Evolutionary conservation across 2,888 invertebrate genomes (phyloP).

Genomic region (Frankliniella fusca): DNA sequence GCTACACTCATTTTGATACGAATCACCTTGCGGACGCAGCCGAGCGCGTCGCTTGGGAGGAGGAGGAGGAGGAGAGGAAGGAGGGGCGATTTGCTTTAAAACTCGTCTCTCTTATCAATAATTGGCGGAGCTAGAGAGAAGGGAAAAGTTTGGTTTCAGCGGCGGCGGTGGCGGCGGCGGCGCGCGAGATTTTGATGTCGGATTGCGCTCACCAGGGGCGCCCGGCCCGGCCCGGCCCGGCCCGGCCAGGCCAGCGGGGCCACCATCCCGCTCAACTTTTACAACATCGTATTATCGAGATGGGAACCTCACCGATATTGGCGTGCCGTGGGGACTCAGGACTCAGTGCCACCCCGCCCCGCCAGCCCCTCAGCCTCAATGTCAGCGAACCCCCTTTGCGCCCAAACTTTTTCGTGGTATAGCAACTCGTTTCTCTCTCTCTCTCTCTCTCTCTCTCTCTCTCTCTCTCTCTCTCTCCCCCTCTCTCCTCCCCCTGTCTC

Average conservation of each 20-base stretch:
- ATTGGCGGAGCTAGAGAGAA: slow-evolving; percentile 12
- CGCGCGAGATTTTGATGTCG: neutral
- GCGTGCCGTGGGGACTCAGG: neutral
- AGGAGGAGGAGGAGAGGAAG: neutral
- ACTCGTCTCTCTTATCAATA: slow-evolving; percentile 23
- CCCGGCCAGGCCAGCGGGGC: no score
- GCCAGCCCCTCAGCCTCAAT: no score
- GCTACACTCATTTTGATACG: slow-evolving; percentile 3
- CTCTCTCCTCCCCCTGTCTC: no score
- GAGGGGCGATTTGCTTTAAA: slow-evolving; percentile 12
- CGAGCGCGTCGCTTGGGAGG: neutral
- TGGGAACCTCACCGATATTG: neutral
- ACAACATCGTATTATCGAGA: slow-evolving; percentile 4
- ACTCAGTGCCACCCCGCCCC: neutral
- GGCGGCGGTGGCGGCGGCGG: neutral
- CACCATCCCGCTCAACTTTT: neutral
- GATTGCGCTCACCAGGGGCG: neutral
- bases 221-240: no score
- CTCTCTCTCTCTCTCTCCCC: no score
- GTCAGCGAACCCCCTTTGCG: no score
- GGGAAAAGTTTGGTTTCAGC: slow-evolving; percentile 2
- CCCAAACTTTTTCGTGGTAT: no score
- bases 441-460: no score
- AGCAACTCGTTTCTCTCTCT: no score
- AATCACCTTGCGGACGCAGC: slow-evolving; percentile 10